These are phyloP conservation scores for Pantala flavescens DNA, from an alignment of 1,140 invertebrate genomes.

Conservation along the genomic window DNA sequence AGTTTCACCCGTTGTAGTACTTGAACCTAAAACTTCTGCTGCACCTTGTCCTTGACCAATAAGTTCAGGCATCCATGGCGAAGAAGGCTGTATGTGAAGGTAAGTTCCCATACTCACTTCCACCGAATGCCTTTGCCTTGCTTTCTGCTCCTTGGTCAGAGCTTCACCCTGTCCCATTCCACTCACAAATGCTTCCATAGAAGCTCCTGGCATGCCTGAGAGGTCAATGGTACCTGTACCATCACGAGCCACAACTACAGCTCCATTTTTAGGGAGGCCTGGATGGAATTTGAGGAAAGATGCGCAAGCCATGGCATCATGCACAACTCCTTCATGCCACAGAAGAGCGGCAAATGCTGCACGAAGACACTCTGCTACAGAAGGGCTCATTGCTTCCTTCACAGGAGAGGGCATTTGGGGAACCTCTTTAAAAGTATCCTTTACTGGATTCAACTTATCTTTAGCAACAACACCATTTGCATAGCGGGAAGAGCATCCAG, in stretches of 20 bases:
- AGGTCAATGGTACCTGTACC: not conserved
- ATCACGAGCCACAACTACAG: conserved; percentile 48
- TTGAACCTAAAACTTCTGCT: conserved; percentile 24
- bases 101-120: conserved; percentile 66
- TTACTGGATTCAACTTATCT: not conserved
- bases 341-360: conserved; percentile 91
- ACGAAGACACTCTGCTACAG: conserved; percentile 81
- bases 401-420: conserved; percentile 36
- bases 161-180: conserved; percentile 34
- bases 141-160: conserved; percentile 45
- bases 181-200: conserved; percentile 4
- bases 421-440: conserved; percentile 12
- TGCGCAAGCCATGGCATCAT: conserved; percentile 94
- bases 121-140: conserved; percentile 71
- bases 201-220: not conserved
- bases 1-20: not conserved
- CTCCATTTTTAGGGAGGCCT: conserved; percentile 66
- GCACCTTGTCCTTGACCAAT: not conserved
- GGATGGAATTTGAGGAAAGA: conserved; percentile 94
- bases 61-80: conserved; percentile 8
- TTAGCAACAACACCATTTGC: not conserved
- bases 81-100: conserved; percentile 61
- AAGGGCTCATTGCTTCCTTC: conserved; percentile 81
- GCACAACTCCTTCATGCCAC: conserved; percentile 95
- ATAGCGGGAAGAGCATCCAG: not conserved